Base-by-base conservation (phyloP, 2,888 invertebrate species). In the Pseudococcus viburni region DNA sequence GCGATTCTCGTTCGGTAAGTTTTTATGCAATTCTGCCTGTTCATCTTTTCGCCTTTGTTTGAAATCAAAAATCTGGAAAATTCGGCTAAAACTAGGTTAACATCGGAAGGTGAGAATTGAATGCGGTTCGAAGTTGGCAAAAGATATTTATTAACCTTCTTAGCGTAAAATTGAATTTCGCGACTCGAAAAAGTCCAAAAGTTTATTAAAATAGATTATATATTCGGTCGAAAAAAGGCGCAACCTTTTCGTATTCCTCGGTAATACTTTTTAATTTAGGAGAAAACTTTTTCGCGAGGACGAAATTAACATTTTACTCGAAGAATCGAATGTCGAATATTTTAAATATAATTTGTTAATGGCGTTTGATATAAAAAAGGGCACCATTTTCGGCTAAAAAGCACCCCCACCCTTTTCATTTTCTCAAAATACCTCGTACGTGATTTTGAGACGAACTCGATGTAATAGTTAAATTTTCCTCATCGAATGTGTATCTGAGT, bases 181-280 rank as follows among this genome's bases (percentile, higher is more conserved):
- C 80, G 42, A 80, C 80, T 80, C 19, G 80, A 80, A 80, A 42
- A 42, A 59, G 80, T 42, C 80, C 80, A 42, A 39, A 80, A 59
- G 80, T 80, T 80, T 80, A 80, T 80, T 80, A 80, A 80, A 80
- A 80, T 80, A 46, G 80, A 80, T 73, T 73, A 73, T 33, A 73
- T 33, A 73, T 73, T 73, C 68, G 68, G 33, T 6, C 4, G 26
- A 73, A n/a, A 73, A 73, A 59, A 59, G 19, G 9, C 19, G 39
- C 26, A 73, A 73, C 33, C 33, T 73, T 73, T 73, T 73, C 73
- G 73, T 33, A 39, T 73, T 73, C 39, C 17, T 15, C n/a, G n/a
- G 80, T 42, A 80, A 80, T 80, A 80, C 15, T 80, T 80, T 42
- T 80, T 39, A 73, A 26, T 73, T 73, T 80, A 80, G 59, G 59